Evolutionary conservation across 2,888 invertebrate species (phyloP).

Genomic region (Onchidella celtica): DNA sequence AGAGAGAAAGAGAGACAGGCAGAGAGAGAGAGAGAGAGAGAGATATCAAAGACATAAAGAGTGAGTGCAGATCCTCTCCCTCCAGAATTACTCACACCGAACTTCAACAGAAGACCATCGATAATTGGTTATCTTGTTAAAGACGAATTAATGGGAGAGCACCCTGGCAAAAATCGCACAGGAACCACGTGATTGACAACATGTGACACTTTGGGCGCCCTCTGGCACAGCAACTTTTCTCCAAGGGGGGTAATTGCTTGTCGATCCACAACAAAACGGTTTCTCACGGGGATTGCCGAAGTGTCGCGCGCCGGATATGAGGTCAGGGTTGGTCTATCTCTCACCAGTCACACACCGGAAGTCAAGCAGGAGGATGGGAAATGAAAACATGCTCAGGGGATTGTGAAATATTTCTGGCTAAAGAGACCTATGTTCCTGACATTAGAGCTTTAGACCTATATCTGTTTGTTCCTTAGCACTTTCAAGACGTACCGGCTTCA

Average conservation of each 20-base stretch:
- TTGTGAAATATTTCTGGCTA: too few species aligned
- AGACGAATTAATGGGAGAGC: slow-evolving; percentile 1
- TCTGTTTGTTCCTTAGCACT: not conserved
- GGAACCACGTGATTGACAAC: slow-evolving; percentile 36
- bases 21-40: slow-evolving; percentile 1
- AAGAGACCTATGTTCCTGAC: not conserved
- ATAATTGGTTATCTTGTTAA: not conserved
- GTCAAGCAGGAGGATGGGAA: not conserved
- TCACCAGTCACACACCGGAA: not conserved
- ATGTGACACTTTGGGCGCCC: slow-evolving; percentile 21
- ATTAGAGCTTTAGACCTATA: not conserved
- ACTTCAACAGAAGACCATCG: not conserved
- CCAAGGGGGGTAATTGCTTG: slow-evolving; percentile 26
- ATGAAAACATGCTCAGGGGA: not conserved
- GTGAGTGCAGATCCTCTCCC: not conserved
- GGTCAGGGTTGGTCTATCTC: not conserved
- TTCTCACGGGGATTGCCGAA: not conserved
- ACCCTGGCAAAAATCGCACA: slow-evolving; percentile 4
- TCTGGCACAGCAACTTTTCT: slow-evolving; percentile 20
- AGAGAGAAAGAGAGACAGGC: not conserved
- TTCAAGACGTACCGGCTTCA: too few species aligned
- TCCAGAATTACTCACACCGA: not conserved
- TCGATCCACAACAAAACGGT: slow-evolving; percentile 18
- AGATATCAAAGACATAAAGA: not conserved
- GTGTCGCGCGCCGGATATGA: slow-evolving; percentile 4